Evolutionary conservation across 2,113 vertebrate genomes (phyloP), one percentile per base, ranked within the genome.

Genomic region (Tetrao urogallus): DNA sequence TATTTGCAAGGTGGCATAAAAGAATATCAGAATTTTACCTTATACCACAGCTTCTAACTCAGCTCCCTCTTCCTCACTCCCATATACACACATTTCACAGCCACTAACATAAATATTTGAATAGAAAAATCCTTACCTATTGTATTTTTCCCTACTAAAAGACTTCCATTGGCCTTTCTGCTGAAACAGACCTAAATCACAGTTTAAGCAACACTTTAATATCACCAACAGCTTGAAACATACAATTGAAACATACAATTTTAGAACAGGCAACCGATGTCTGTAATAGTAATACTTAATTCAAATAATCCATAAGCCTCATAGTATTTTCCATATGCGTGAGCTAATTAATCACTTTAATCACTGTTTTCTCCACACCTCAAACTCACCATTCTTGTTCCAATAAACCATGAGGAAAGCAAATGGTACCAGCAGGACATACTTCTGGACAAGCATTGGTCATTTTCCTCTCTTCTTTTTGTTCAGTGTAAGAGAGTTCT

Each of bases 21-120:
- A 70, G 69, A 94, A 13, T 42, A 82, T 67, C 88, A 73, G 65
- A 93, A 87, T 86, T 90, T 91, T 64, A 91, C 82, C 50, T 89
- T 56, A 30, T 40, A 65, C 2, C 2, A 66, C 54, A 72, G 73
- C 66, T 92, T 43, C 58, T 69, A 0, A 0, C 79, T 88, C 1
- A 0, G 32, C 30, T 76, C 28, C 60, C 17, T 80, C 57, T 34
- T 47, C 67, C n/a, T 73, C 63, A 48, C 64, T 79, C 38, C 75
- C 72, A 75, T 27, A 82, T 5, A 78, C 8, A 19, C 14, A 81
- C 36, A 75, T 81, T 81, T 79, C 76, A 47, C 30, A 92, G 61
- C 70, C 56, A 57, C 40, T 64, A 13, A 76, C 73, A 38, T 25
- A 57, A 61, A 47, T 32, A 38, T 45, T 79, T 54, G n/a, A 89